Evolutionary conservation across 2,888 invertebrate genomes (phyloP), one percentile per base, ranked within the genome.

Genomic region (Stenodera caucasica): DNA sequence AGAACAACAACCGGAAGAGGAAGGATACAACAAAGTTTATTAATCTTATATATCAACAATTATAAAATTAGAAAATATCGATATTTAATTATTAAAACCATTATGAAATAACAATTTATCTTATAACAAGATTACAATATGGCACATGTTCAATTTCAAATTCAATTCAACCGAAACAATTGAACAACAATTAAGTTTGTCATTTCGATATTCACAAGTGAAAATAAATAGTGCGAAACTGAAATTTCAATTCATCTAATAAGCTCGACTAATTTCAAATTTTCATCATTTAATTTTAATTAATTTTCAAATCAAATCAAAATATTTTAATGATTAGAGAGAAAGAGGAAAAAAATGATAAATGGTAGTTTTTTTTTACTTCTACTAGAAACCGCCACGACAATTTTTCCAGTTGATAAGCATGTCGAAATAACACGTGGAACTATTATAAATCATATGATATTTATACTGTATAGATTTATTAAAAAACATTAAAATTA

Each of bases 401-500:
- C 55, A 64, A 68, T 69, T 70, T 70, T 63, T 65, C 63, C 23
- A 58, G 61, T 52, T 68, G 66, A 68, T 65, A 66, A 66, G 64
- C 70, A 63, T 68, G 60, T 56, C 65, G 57, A 66, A 60, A 62
- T 58, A 60, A 64, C 68, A 67, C 65, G 66, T 68, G 70, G 63
- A 61, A 53, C 60, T 9, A 53, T 50, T 49, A 70, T 70, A 68
- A 69, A 69, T 70, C 70, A 69, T 61, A 32, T 14, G 58, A 62
- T 68, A 68, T 69, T 68, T 69, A 70, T 67, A 67, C 57, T 54
- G 54, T 60, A 68, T 65, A 57, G 59, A 67, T 66, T 66, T 67
- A 67, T 67, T 53, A 65, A 67, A 63, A 64, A 58, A 40, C 12
- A 40, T 11, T 57, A 63, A 63, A 69, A 68, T 67, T 66, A 59